Conservation (phyloP, 1,140 invertebrate species). For the Lerema accius region DNA sequence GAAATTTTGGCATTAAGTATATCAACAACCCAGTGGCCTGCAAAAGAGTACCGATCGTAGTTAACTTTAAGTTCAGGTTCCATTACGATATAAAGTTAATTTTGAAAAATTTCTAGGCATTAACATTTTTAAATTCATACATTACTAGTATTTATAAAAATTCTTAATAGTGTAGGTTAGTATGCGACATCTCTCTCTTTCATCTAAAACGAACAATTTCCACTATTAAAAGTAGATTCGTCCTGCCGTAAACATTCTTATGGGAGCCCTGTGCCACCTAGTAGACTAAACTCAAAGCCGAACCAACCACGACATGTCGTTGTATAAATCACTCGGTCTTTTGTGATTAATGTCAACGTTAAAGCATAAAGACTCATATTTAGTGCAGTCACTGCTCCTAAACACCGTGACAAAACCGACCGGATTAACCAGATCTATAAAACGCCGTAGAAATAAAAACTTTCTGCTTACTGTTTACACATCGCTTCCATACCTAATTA, state of each 20-base stretch:
- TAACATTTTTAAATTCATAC: too few species aligned
- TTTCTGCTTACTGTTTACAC: conserved; percentile 78
- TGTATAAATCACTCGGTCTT: conserved; percentile 74
- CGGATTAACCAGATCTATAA: conserved; percentile 76
- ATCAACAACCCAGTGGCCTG: too few species aligned
- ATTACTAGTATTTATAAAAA: too few species aligned
- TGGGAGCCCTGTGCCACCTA: conserved; percentile 5
- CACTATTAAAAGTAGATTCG: background rate
- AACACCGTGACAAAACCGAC: conserved; percentile 71
- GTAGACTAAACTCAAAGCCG: conserved; percentile 59
- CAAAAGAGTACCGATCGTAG: too few species aligned
- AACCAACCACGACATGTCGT: conserved; percentile 50
- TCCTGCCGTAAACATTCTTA: background rate
- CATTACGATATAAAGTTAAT: too few species aligned
- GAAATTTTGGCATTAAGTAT: too few species aligned
- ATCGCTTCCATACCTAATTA: conserved; percentile 70
- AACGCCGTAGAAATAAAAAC: conserved; percentile 68
- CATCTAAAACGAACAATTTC: background rate
- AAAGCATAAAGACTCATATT: conserved; percentile 78
- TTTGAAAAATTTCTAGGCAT: background rate
- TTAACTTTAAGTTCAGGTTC: too few species aligned
- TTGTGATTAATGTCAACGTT: conserved; percentile 80
- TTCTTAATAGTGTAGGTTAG: too few species aligned
- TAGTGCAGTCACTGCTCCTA: conserved; percentile 62
- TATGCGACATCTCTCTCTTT: too few species aligned